Base-by-base conservation (phyloP, 2,113 vertebrate species). In the Macquaria australasica region DNA sequence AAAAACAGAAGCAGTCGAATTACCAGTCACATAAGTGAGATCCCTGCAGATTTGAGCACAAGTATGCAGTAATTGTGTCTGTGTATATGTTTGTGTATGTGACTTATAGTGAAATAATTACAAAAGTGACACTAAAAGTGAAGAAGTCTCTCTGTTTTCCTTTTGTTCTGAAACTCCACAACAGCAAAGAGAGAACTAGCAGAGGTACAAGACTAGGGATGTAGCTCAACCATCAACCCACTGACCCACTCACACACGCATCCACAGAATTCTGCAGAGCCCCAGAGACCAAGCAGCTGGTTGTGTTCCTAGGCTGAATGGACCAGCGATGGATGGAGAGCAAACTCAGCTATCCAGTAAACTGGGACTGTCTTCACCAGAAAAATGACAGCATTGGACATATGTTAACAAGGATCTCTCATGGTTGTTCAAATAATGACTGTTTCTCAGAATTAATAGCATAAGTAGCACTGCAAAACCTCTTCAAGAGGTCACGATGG, bases 211-310 rank as follows among this genome's bases (percentile, higher is more conserved):
- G 14, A 62, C 55, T 11, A 25, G 73, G 56, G 48, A 62, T 63
- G 55, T 62, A 63, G 56, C 67, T 55, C 58, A 56, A 37, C 50
- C 10, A 39, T 21, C 59, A 76, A 71, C 73, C 66, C 58, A 81
- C 64, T 75, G 68, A 80, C 77, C 64, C 63, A 60, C 55, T 53
- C 62, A 74, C 50, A 78, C 37, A 68, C 39, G 34, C 23, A 77
- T 20, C 5, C 23, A 37, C 20, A 74, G 51, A 67, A 51, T 67
- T 70, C 71, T 28, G 76, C 39, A 75, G 66, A 73, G 70, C 39
- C 75, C 80, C 56, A 79, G 62, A n/a, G 59, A 74, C 51, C 34
- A 16, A 56, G 62, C 67, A 77, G 81, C 62, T 69, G 77, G 77
- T 84, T 56, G 56, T 50, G 20, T 51, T 73, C 34, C 14, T 10